phyloP scores from a whole-genome alignment of 2,888 invertebrate species.

The Parelbella ahira region DNA sequence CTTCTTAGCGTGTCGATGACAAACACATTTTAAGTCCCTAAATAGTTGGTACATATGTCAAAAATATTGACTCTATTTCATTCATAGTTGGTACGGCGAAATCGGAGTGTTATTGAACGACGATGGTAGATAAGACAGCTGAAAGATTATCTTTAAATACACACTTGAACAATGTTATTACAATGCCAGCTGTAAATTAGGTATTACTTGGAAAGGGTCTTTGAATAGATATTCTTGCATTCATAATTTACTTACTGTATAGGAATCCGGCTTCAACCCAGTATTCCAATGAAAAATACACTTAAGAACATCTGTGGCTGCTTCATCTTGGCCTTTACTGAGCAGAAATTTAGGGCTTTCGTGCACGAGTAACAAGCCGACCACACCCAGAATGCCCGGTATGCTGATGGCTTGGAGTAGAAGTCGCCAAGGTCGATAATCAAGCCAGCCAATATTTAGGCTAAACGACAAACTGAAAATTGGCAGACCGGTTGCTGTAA shows the following conservation, averaged over 20 bases:
- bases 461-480: constrained; percentile 51
- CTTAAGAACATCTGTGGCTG: constrained; percentile 69
- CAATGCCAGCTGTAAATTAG: no score
- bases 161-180: no score
- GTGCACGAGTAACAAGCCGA: constrained; percentile 77
- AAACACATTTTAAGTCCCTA: no score
- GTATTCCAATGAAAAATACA: constrained; percentile 47
- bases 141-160: no score
- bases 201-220: no score
- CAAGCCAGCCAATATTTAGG: constrained; percentile 52
- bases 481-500: constrained; percentile 54
- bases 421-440: constrained; percentile 86
- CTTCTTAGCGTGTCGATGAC: no score
- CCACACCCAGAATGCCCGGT: constrained; percentile 81
- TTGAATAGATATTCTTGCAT: no score
- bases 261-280: constrained; percentile 37
- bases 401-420: constrained; percentile 83
- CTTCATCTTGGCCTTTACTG: constrained; percentile 78
- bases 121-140: no score
- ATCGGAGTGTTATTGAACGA: no score
- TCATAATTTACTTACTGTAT: constrained; percentile 48
- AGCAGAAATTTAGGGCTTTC: constrained; percentile 90
- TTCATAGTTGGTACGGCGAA: no score
- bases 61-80: no score
- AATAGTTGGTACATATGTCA: no score